These are phyloP conservation scores for Drosophila cracens DNA, from an alignment of 2,888 invertebrate species.

Conservation along the genomic window DNA sequence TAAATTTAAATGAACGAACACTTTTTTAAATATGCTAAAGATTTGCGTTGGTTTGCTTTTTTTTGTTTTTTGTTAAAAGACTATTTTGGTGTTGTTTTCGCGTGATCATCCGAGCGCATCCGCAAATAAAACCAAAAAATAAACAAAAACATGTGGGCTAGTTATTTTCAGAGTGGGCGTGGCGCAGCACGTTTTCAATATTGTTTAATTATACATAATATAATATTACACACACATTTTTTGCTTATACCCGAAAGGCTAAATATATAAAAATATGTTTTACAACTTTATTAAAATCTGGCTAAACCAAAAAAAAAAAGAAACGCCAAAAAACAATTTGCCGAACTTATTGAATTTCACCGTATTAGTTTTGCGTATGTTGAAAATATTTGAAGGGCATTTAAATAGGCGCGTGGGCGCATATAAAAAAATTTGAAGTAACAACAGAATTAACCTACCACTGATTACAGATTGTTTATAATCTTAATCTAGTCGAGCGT, in stretches of 20 bases:
- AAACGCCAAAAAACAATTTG: conserved; percentile 19
- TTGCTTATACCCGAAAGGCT: conserved; percentile 51
- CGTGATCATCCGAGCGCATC: conserved; percentile 12
- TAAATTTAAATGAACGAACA: conserved; percentile 51
- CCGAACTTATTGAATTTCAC: conserved; percentile 8
- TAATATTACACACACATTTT: conserved; percentile 58
- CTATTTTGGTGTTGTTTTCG: conserved; percentile 39
- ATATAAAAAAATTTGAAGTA: conserved; percentile 56
- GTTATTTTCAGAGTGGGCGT: conserved; percentile 26
- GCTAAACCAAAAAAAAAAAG: conserved; percentile 38
- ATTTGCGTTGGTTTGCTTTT: conserved; percentile 21
- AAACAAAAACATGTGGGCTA: conserved; percentile 33
- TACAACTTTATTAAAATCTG: conserved; percentile 60
- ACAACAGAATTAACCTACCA: conserved; percentile 75
- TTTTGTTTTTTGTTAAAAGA: conserved; percentile 7
- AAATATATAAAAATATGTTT: conserved; percentile 58
- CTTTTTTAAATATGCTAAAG: conserved; percentile 43
- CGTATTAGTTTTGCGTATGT: conserved; percentile 24
- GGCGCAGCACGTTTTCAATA: conserved; percentile 41
- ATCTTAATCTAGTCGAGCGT: conserved; percentile 71
- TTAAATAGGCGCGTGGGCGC: conserved; percentile 41
- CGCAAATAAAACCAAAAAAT: conserved; percentile 35
- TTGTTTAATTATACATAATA: conserved; percentile 50
- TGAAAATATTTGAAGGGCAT: conserved; percentile 39
- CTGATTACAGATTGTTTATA: conserved; percentile 45